Percentiles rank a stretch among this genome's conserved stretches.
phyloP scores from a whole-genome alignment of 2,113 vertebrate species.

The Microcebus tavaratra region DNA sequence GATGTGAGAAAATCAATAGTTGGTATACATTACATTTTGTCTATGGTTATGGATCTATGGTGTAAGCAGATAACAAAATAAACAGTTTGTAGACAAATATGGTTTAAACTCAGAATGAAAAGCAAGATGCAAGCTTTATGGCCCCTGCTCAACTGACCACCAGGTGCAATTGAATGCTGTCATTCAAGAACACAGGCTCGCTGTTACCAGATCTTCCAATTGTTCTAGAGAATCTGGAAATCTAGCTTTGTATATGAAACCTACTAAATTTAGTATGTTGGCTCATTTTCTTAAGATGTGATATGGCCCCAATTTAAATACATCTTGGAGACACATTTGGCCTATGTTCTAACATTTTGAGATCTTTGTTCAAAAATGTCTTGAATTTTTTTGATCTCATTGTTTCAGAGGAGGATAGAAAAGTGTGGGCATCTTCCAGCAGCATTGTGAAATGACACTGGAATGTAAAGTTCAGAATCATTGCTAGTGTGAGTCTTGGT shows the following conservation, averaged over 20 bases:
- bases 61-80: neutral
- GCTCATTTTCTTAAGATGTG: neutral
- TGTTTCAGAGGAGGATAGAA: neutral
- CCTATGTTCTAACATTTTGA: neutral
- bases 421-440: neutral
- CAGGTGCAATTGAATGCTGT: neutral
- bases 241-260: neutral
- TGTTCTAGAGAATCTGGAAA: neutral
- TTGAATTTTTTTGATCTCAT: neutral
- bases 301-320: neutral
- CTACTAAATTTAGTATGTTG: neutral
- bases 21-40: neutral
- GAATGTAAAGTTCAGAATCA: neutral
- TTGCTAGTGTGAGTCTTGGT: neutral
- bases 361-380: neutral
- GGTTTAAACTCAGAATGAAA: neutral
- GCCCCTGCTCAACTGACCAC: neutral
- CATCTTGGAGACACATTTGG: neutral
- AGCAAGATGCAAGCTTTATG: neutral
- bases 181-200: neutral
- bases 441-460: neutral
- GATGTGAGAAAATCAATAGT: neutral
- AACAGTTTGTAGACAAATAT: neutral
- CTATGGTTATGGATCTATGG: neutral
- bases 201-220: neutral